Conservation (phyloP, 2,113 vertebrate genomes). For the Xiphophorus maculatus region DNA sequence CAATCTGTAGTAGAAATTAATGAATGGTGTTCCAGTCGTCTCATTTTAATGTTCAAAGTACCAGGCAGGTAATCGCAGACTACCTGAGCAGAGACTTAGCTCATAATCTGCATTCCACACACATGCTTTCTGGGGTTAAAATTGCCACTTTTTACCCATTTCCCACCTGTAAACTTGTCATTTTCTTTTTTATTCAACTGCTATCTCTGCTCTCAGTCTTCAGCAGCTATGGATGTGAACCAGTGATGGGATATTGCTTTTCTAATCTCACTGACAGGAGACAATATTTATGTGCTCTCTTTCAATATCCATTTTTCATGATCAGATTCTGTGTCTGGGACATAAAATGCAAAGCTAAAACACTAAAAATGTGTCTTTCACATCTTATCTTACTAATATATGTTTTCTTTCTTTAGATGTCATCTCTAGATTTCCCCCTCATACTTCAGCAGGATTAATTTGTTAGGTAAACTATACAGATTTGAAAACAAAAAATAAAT, state of each 20-base stretch:
- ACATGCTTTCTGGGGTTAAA: not conserved
- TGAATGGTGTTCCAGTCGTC: not conserved
- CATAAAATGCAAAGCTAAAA: slow-evolving; percentile 41
- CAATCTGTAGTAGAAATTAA: not conserved
- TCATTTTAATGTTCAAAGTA: not conserved
- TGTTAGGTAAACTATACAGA: not conserved
- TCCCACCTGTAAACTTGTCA: slow-evolving; percentile 31
- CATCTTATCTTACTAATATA: not conserved
- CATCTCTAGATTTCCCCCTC: slow-evolving; percentile 24
- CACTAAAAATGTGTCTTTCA: slow-evolving; percentile 10
- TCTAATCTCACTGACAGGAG: slow-evolving; percentile 79
- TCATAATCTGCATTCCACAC: not conserved
- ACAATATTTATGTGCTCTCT: slow-evolving; percentile 79
- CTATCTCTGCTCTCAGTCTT: slow-evolving; percentile 30
- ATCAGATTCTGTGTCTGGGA: slow-evolving; percentile 35
- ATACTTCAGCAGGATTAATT: not conserved
- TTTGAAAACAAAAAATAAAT: not conserved
- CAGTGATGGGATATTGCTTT: slow-evolving; percentile 78
- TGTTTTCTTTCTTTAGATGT: slow-evolving; percentile 51
- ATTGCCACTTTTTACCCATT: slow-evolving; percentile 12
- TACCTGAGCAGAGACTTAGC: not conserved
- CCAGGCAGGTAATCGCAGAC: not conserved
- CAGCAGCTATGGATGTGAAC: slow-evolving; percentile 47
- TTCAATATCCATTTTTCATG: slow-evolving; percentile 75
- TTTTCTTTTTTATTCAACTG: not conserved